These are phyloP conservation scores for Nemurella pictetii DNA, from an alignment of 2,888 invertebrate genomes.

Conservation along the genomic window DNA sequence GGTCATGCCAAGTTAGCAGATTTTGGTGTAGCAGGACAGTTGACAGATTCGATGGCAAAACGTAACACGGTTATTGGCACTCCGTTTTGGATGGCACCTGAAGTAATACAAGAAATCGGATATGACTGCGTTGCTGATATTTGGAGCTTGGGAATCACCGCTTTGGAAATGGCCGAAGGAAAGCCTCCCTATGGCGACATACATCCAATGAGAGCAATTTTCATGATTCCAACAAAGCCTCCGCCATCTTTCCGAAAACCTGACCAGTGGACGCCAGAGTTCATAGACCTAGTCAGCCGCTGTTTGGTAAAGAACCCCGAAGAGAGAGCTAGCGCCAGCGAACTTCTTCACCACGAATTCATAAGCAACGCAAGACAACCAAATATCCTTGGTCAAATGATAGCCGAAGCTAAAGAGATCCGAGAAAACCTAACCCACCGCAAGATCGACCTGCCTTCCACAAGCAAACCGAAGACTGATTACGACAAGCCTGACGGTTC, in stretches of 20 bases:
- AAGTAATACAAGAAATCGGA: constrained; percentile 98
- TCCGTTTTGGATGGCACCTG: constrained; percentile 98
- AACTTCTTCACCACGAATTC: constrained; percentile 86
- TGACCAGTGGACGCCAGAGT: constrained; percentile 94
- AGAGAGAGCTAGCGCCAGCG: constrained; percentile 88
- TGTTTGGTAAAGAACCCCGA: constrained; percentile 94
- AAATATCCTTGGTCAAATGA: constrained; percentile 86
- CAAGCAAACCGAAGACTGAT: constrained; percentile 45
- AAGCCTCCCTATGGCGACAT: constrained; percentile 96
- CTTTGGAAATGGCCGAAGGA: constrained; percentile 99
- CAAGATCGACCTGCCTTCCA: constrained; percentile 55
- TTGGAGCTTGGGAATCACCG: constrained; percentile 97
- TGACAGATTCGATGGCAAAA: constrained; percentile 98
- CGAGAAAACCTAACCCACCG: constrained; percentile 77
- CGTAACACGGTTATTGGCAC: constrained; percentile 93
- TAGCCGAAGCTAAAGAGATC: constrained; percentile 90
- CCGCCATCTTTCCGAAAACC: constrained; percentile 97
- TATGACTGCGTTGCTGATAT: constrained; percentile 99
- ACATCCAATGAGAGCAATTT: constrained; percentile 94
- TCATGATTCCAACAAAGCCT: constrained; percentile 99
- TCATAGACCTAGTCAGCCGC: constrained; percentile 95
- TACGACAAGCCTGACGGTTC: constrained; percentile 65
- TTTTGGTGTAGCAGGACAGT: constrained; percentile 98
- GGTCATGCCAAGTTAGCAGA: constrained; percentile 98
- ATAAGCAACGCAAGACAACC: constrained; percentile 87